A percentile compares a stretch with the other conserved stretches of the same genome.
Conservation (phyloP, 2,113 vertebrate genomes). For the Osmerus mordax region DNA sequence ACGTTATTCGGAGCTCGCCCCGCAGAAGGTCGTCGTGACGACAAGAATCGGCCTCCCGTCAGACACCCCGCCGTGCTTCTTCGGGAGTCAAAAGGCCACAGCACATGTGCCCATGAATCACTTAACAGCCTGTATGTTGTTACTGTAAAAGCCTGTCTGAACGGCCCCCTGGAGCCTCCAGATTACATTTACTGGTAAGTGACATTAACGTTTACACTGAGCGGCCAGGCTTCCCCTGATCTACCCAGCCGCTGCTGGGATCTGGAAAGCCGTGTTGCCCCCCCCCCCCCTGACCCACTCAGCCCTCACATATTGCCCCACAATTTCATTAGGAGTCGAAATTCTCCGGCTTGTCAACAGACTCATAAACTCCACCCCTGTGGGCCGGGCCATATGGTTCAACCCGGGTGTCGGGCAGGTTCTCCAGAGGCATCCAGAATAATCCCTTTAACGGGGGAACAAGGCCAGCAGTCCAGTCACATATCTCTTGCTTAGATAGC, state of each 20-base stretch:
- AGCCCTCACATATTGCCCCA: constrained; percentile 52
- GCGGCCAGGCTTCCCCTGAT: constrained; percentile 30
- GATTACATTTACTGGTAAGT: constrained; percentile 54
- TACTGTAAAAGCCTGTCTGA: constrained; percentile 47
- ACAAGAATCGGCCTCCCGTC: no score
- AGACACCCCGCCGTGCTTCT: no score
- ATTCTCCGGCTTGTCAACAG: constrained; percentile 44
- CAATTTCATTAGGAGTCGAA: constrained; percentile 65
- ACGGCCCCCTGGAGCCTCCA: constrained; percentile 13
- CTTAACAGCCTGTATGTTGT: constrained; percentile 53
- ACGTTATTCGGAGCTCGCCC: no score
- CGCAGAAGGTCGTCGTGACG: no score
- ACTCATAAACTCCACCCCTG: constrained; percentile 45
- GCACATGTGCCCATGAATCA: constrained; percentile 40
- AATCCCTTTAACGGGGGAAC: constrained; percentile 49
- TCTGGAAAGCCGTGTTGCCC: neutral
- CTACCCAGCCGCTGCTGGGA: neutral
- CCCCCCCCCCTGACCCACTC: constrained; percentile 41
- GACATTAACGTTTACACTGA: constrained; percentile 53
- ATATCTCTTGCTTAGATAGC: neutral
- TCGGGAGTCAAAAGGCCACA: constrained; percentile 10
- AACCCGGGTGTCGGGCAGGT: constrained; percentile 29
- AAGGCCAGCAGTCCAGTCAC: constrained; percentile 1
- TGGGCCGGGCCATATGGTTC: constrained; percentile 49
- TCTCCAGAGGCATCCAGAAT: constrained; percentile 36